Conservation (phyloP, 2,113 vertebrate genomes). For the Calidris pygmaea region DNA sequence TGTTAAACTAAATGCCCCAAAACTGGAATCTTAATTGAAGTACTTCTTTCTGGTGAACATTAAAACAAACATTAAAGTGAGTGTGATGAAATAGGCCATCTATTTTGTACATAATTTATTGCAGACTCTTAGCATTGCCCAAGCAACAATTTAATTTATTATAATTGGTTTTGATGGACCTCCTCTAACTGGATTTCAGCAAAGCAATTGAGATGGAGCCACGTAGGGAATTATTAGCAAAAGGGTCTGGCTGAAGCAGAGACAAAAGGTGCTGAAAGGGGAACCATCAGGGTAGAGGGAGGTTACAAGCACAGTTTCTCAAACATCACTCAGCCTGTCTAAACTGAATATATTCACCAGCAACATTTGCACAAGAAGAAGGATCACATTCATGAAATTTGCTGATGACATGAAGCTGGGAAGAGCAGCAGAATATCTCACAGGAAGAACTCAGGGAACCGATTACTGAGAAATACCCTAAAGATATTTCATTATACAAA, state of each 20-base stretch:
- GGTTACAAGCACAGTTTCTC: background rate
- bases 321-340: background rate
- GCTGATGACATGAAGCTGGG: background rate
- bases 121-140: background rate
- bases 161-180: background rate
- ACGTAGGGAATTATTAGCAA: background rate
- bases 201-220: conserved; percentile 1
- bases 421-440: background rate
- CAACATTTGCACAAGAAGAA: background rate
- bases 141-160: background rate
- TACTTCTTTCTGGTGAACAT: background rate
- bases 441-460: background rate
- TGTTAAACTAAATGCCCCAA: background rate
- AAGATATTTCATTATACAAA: conserved; percentile 47
- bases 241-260: background rate
- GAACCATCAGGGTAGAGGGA: background rate
- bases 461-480: conserved; percentile 10
- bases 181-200: conserved; percentile 34
- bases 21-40: background rate
- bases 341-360: background rate
- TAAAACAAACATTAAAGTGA: background rate
- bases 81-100: background rate
- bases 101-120: background rate
- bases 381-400: background rate
- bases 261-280: conserved; percentile 23